Conservation (phyloP, 2,113 vertebrate genomes). For the Oncorhynchus clarkii region DNA sequence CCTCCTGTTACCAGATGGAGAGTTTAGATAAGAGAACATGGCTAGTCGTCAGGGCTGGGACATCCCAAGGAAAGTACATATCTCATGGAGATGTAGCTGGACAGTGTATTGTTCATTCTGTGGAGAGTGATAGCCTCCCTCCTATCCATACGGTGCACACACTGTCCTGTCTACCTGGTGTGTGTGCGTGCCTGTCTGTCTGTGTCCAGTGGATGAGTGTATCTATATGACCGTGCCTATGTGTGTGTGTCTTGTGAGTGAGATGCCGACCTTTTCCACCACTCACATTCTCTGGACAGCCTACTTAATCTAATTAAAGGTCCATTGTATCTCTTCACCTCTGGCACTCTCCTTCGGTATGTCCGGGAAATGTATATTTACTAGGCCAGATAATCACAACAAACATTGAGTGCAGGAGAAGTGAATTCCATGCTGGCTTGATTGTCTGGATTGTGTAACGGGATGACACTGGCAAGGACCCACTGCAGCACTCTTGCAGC, state of each 20-base stretch:
- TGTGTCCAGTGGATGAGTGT: background rate
- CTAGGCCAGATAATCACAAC: constrained; percentile 37
- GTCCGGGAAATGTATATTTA: constrained; percentile 41
- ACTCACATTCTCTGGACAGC: constrained; percentile 12
- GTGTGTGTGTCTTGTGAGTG: background rate
- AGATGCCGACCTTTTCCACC: background rate
- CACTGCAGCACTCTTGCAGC: background rate
- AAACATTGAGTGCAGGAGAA: constrained; percentile 15
- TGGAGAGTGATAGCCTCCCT: background rate
- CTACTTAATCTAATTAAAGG: constrained; percentile 55
- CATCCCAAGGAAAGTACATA: constrained; percentile 2
- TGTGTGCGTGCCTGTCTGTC: constrained; percentile 3
- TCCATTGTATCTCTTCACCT: constrained; percentile 56
- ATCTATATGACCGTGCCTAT: background rate
- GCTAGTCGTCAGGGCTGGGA: background rate
- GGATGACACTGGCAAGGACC: background rate
- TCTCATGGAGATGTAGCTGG: background rate
- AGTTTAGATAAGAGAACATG: constrained; percentile 23
- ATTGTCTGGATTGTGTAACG: background rate
- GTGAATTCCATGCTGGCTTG: constrained; percentile 1
- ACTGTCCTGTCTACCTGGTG: background rate
- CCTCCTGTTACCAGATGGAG: constrained; percentile 10
- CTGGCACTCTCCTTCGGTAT: constrained; percentile 28
- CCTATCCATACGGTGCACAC: too few relatives aligned
- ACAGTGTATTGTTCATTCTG: background rate